Evolutionary conservation across 2,113 vertebrate genomes (phyloP).

Genomic region (Spea bombifrons): DNA sequence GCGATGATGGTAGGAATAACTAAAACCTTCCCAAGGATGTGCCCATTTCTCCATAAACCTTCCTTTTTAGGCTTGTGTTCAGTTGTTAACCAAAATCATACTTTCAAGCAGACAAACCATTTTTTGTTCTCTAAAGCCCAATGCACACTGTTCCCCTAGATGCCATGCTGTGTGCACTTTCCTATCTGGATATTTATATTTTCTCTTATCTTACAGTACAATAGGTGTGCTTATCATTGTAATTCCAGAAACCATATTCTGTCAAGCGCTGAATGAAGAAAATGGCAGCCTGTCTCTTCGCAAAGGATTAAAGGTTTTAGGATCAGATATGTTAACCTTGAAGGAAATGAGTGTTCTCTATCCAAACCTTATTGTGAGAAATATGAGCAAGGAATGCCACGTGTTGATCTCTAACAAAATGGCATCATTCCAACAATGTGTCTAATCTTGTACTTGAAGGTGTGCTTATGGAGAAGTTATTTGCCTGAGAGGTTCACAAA

Average conservation of each 20-base stretch:
- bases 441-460: constrained; percentile 67
- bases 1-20: too few species aligned
- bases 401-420: constrained; percentile 62
- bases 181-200: neutral
- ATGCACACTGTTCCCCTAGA: neutral
- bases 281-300: constrained; percentile 9
- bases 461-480: constrained; percentile 66
- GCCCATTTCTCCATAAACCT: too few species aligned
- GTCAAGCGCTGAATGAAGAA: neutral
- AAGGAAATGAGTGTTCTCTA: constrained; percentile 57
- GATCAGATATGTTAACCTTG: constrained; percentile 51
- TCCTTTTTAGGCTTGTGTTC: too few species aligned
- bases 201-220: constrained; percentile 2
- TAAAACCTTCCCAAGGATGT: too few species aligned
- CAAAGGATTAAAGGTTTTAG: constrained; percentile 34
- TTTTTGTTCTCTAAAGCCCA: neutral
- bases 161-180: neutral
- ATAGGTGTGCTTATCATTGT: neutral
- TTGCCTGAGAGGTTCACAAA: constrained; percentile 63
- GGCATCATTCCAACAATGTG: constrained; percentile 62
- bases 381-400: constrained; percentile 56
- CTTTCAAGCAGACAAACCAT: too few species aligned
- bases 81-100: too few species aligned
- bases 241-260: constrained; percentile 20
- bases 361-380: constrained; percentile 63